phyloP scores from a whole-genome alignment of 2,888 invertebrate species.

The Amphipoea lucens region DNA sequence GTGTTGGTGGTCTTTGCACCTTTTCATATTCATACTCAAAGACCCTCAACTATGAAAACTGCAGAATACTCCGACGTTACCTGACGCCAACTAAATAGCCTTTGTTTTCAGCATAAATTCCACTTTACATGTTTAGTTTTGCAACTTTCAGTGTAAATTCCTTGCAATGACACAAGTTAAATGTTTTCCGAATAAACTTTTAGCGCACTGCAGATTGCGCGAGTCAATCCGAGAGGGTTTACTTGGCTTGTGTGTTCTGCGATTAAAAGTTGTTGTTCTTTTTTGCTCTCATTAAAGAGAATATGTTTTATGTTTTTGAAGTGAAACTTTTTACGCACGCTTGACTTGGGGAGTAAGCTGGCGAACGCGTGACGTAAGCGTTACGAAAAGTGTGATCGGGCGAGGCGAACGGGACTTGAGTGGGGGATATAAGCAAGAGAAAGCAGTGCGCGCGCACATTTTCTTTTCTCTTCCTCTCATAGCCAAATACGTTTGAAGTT shows the following conservation, averaged over 20 bases:
- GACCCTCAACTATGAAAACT: constrained; percentile 65
- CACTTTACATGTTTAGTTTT: constrained; percentile 70
- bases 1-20: background rate
- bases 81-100: constrained; percentile 74
- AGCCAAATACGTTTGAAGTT: no score
- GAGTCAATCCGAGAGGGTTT: constrained; percentile 49
- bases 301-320: background rate
- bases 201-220: constrained; percentile 64
- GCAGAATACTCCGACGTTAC: constrained; percentile 68
- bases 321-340: no score
- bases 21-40: constrained; percentile 36
- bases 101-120: constrained; percentile 76
- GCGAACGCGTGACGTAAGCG: no score
- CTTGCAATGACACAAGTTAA: constrained; percentile 67
- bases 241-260: constrained; percentile 30
- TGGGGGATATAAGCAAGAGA: no score
- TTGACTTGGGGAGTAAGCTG: no score
- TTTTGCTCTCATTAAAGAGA: background rate
- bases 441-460: no score
- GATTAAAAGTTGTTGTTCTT: constrained; percentile 27
- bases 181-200: constrained; percentile 66
- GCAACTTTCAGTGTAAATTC: constrained; percentile 62
- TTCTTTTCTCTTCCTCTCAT: no score
- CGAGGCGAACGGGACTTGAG: no score
- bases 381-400: no score